Evolutionary conservation across 2,888 invertebrate genomes (phyloP), one percentile per base, ranked within the genome.

Genomic region (Oxystoma pomonae): DNA sequence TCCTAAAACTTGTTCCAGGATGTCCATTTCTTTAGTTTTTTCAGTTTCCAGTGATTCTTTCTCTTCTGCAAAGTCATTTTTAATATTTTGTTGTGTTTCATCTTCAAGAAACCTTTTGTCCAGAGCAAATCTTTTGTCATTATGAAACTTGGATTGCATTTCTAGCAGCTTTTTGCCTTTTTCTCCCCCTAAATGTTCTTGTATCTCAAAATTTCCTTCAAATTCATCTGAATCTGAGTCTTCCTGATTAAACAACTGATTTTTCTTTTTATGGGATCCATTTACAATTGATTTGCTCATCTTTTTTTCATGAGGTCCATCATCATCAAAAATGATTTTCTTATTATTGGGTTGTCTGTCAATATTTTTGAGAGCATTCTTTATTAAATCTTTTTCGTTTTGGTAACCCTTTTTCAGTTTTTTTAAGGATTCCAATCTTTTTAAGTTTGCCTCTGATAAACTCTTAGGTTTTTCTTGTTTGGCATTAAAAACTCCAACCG

Each of bases 111-210:
- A 94, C 69, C 89, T 85, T 72, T 87, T 83, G 80, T 91, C 90
- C 73, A 94, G 82, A 68, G 82, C 81, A 80, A 94, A 94, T 74
- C 94, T 84, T 72, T 88, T 84, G 81, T 94, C 94, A 76, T 88
- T 86, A 76, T 89, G 89, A 79, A 85, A 87, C 72, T 84, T 85
- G 57, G 87, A 85, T 82, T 92, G 90, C 70, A 92, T 82, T 78
- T 87, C 85, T 76, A 90, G 82, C 72, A 89, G 81, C 88, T 87
- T 85, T 78, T 85, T 84, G 12, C 87, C 87, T 70, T 84, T 83
- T 74, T 83, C 82, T 21, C 88, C 87, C 76, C 89, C 86, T 78
- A 86, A 87, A 71, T 90, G 86, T 60, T 87, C 82, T 76, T 87
- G 88, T 18, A 89, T 78, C 70, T 85, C 78, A 77, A 90, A 87